Evolutionary conservation across 2,113 vertebrate genomes (phyloP), one percentile per base, ranked within the genome.

Genomic region (Bungarus multicinctus): DNA sequence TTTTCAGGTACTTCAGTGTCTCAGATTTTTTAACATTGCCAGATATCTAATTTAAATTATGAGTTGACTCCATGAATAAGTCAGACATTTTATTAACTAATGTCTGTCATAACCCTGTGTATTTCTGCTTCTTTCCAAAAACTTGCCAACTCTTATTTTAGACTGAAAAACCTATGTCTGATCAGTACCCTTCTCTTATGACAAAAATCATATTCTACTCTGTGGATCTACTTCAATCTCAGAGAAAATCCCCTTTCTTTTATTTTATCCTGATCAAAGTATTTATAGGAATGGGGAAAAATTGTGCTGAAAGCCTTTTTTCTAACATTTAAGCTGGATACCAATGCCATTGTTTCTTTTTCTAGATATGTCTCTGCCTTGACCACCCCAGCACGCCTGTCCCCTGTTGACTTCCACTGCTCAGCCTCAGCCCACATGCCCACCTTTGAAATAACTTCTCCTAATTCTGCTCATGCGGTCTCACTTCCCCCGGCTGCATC

Each of bases 361-460:
- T 94, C 5, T 98, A 99, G 99, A 97, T 99, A 99, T 1, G 99
- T 99, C 97, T 99, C 99, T 2, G 99, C 99, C 86, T 97, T 99
- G 97, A 99, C 99, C 93, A 99, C 99, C 88, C 99, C 99, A 95
- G 99, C 99, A 88, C 99, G 98, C 95, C 98, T 99, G 95, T 99
- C 99, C 0, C 99, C 99, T 0, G 98, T 99, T 92, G 99, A 99
- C 97, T 98, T 99, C 98, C 99, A 99, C 97, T 99, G 98, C 97
- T 99, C 99, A 94, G 97, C 99, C 97, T 97, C 99, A 93, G 97
- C 98, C 14, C 98, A 99, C 98, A 98, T 99, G 98, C 99, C 99
- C 95, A 99, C 98, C 96, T 99, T 99, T 55, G 99, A 99, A 98
- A 99, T 99, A 98, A 99, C 99, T 34, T 99, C 99, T 47, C 99